Base-by-base conservation (phyloP, 2,797 vertebrate species). In the Gadopsis marmoratus region DNA sequence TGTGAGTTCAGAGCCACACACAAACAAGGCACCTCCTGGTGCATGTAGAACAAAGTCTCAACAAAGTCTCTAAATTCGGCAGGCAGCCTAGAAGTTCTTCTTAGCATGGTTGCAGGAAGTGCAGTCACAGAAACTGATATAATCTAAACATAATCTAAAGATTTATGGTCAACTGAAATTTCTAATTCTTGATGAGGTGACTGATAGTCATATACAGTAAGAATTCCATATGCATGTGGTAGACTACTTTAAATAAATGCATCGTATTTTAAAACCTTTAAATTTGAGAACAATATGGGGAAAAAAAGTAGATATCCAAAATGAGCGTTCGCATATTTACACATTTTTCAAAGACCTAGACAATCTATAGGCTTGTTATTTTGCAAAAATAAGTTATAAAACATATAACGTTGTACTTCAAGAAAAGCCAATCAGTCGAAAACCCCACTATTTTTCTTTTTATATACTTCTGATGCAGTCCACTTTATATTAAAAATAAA, bases 41-140 rank as follows among this genome's bases (percentile, higher is more conserved):
- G 68, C 58, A 64, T 60, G 54, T 17, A 48, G 43, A 72, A 56
- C 64, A 81, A 83, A 64, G 74, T 80, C 60, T 74, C 53, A 37
- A 47, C 74, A 73, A 76, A 69, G 55, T 86, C 45, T 67, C 39
- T 71, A 33, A 78, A 78, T 71, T 65, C 45, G 60, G 14, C n/a
- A 29, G 5, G 12, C 10, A 53, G 47, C 58, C 71, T 76, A 33
- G 17, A 82, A 62, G 85, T 81, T 86, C 51, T 84, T 83, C 82
- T 84, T 58, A 21, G 47, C 35, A n/a, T 55, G 58, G 51, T n/a
- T 69, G 55, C 35, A 74, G 71, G 70, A 86, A 82, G 81, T 70
- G 47, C 47, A 21, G 9, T 48, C 19, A 48, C 47, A 48, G 19
- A 48, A 48, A 21, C 47, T 48, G 68, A 89, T 69, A 78, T 26